phyloP scores from a whole-genome alignment of 2,113 vertebrate species.

The Lophius piscatorius region DNA sequence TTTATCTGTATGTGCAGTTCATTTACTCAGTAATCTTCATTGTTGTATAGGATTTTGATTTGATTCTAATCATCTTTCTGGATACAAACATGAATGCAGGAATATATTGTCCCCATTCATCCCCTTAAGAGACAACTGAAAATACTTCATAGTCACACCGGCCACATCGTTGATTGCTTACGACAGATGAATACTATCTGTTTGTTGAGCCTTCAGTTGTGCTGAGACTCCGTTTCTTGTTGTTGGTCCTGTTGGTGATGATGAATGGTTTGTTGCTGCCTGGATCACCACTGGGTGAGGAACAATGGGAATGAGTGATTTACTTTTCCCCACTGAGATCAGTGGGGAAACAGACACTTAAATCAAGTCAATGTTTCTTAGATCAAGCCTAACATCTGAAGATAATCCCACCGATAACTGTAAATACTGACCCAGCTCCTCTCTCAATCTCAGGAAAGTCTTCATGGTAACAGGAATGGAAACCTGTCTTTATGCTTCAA shows the following conservation, averaged over 20 bases:
- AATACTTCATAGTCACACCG: background rate
- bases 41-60: too few relatives aligned
- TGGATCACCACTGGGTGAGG: constrained; percentile 22
- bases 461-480: background rate
- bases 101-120: background rate
- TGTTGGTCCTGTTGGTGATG: background rate
- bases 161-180: background rate
- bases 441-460: background rate
- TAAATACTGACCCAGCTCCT: background rate
- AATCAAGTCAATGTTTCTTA: background rate
- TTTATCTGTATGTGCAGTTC: too few relatives aligned
- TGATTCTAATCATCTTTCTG: background rate
- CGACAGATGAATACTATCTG: background rate
- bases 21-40: background rate
- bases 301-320: constrained; percentile 30
- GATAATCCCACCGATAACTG: background rate
- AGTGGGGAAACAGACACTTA: constrained; percentile 1
- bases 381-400: background rate
- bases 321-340: constrained; percentile 4
- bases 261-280: constrained; percentile 23
- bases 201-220: constrained; percentile 6
- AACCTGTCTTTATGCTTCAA: background rate
- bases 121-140: background rate
- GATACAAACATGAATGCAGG: background rate
- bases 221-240: background rate